Conservation (phyloP, 1,140 invertebrate genomes). For the Brachionus rotundiformis region DNA sequence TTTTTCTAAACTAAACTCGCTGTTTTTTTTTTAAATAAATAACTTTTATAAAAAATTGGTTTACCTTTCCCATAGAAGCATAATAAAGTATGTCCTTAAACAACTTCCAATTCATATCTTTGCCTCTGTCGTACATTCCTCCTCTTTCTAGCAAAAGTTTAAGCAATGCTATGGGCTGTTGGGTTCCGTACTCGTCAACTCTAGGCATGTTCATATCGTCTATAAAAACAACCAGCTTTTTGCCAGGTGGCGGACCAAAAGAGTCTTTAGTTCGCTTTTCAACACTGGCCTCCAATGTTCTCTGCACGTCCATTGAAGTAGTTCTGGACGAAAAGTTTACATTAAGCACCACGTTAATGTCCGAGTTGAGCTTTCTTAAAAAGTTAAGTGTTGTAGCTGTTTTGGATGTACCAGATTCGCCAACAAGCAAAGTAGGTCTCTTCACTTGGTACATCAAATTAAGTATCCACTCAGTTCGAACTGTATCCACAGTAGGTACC, state of each 20-base stretch:
- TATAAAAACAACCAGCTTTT: conserved; percentile 81
- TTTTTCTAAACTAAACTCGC: background rate
- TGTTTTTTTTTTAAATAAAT: no score
- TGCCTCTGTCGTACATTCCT: conserved; percentile 83
- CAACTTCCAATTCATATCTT: conserved; percentile 83
- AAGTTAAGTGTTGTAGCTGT: conserved; percentile 82
- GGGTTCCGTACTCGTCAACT: conserved; percentile 80
- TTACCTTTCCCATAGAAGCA: conserved; percentile 68
- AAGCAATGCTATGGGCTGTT: conserved; percentile 84
- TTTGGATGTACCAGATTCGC: conserved; percentile 86
- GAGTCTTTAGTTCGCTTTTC: conserved; percentile 85
- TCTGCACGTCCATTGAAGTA: conserved; percentile 81
- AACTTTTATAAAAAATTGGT: no score
- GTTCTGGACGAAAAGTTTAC: conserved; percentile 88
- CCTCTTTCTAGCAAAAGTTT: conserved; percentile 81
- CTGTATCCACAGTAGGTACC: conserved; percentile 83
- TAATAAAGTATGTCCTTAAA: conserved; percentile 74
- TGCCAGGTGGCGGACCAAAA: conserved; percentile 81
- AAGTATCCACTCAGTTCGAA: conserved; percentile 76
- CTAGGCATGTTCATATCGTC: conserved; percentile 92
- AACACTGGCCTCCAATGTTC: conserved; percentile 78
- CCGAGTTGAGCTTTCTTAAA: conserved; percentile 71
- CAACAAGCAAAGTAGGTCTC: conserved; percentile 77
- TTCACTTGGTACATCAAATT: conserved; percentile 76
- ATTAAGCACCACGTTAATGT: conserved; percentile 74